Conservation (phyloP, 1,140 invertebrate species). For the Holotrichia oblita region DNA sequence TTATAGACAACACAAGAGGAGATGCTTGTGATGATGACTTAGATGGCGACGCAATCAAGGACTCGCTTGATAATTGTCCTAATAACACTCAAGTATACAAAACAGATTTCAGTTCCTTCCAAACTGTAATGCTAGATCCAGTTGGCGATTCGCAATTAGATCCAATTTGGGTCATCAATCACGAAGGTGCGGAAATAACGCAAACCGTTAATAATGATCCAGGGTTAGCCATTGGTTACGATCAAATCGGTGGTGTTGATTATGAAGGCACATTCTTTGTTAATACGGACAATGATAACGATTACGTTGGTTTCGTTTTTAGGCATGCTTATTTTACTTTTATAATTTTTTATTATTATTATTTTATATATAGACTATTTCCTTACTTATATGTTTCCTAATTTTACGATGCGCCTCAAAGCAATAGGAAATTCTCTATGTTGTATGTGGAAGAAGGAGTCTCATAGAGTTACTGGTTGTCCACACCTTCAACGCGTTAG, state of each 20-base stretch:
- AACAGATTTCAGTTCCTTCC: constrained; percentile 94
- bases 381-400: too few species aligned
- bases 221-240: constrained; percentile 92
- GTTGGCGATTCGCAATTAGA: constrained; percentile 93
- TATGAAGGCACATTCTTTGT: constrained; percentile 97
- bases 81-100: constrained; percentile 92
- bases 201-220: constrained; percentile 97
- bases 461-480: constrained; percentile 95
- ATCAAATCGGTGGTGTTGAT: constrained; percentile 91
- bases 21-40: constrained; percentile 86
- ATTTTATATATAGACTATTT: background rate
- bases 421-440: constrained; percentile 93
- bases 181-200: constrained; percentile 94
- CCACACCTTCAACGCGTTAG: constrained; percentile 88
- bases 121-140: constrained; percentile 91
- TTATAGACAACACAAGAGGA: constrained; percentile 76
- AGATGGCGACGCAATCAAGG: constrained; percentile 84
- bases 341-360: background rate
- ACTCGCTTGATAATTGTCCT: constrained; percentile 91
- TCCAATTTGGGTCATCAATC: constrained; percentile 93
- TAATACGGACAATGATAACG: constrained; percentile 93
- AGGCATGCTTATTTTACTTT: constrained; percentile 64
- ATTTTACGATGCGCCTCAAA: constrained; percentile 81
- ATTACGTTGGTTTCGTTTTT: constrained; percentile 96
- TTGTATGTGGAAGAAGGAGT: constrained; percentile 96